A percentile compares a stretch with the other conserved stretches of the same genome.
Evolutionary conservation across 2,113 vertebrate species (phyloP).

Genomic region (Morone saxatilis): DNA sequence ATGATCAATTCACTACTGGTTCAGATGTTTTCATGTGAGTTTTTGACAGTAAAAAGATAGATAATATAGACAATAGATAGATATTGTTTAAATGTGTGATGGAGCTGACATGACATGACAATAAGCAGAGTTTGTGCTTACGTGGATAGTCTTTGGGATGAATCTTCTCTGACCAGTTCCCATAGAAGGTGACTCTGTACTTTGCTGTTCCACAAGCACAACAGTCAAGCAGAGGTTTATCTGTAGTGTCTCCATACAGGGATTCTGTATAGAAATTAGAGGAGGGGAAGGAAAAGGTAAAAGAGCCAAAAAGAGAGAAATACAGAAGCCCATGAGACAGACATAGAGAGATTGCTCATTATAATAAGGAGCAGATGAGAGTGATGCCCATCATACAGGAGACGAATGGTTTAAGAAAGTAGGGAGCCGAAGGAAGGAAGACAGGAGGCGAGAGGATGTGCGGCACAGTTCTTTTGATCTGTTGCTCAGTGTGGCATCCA

Average conservation of each 20-base stretch:
- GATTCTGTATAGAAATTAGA: conserved; percentile 83
- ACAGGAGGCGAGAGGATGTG: background rate
- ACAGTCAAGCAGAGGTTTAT: conserved; percentile 91
- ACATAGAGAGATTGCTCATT: conserved; percentile 38
- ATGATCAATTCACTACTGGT: background rate
- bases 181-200: conserved; percentile 96
- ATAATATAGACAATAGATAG: background rate
- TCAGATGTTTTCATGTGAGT: background rate
- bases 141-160: conserved; percentile 98
- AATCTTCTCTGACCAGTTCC: conserved; percentile 98
- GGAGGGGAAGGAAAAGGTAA: background rate
- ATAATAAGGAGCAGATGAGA: conserved; percentile 36
- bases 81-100: background rate
- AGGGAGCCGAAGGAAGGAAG: background rate
- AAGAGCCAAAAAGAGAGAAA: conserved; percentile 30
- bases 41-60: background rate
- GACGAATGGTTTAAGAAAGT: conserved; percentile 32
- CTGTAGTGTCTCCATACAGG: conserved; percentile 86
- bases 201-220: conserved; percentile 98
- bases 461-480: conserved; percentile 52
- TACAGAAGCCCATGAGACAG: conserved; percentile 12
- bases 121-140: conserved; percentile 79
- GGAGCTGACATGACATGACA: conserved; percentile 4
- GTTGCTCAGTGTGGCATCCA: conserved; percentile 57
- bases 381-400: conserved; percentile 28